Evolutionary conservation across 2,113 vertebrate genomes (phyloP).

Genomic region (Herpetotheres cachinnans): DNA sequence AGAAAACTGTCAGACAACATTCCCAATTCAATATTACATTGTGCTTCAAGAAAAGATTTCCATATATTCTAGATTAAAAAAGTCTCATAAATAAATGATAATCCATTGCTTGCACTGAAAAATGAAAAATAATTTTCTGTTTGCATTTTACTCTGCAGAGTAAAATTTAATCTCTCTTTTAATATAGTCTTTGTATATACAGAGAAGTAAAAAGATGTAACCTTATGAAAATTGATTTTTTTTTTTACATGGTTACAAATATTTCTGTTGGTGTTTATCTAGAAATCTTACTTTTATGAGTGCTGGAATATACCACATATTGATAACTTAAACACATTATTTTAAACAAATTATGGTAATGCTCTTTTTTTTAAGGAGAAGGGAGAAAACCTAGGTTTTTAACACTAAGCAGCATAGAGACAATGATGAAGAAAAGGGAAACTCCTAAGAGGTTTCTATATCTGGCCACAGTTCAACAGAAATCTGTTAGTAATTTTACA

Average conservation of each 20-base stretch:
- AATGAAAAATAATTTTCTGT: slow-evolving; percentile 92
- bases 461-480: not conserved
- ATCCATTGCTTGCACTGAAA: slow-evolving; percentile 85
- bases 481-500: not conserved
- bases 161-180: slow-evolving; percentile 96
- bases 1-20: slow-evolving; percentile 81
- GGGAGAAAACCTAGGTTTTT: not conserved
- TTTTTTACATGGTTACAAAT: slow-evolving; percentile 80
- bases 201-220: slow-evolving; percentile 85
- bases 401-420: not conserved
- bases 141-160: slow-evolving; percentile 89
- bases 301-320: not conserved
- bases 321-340: slow-evolving; percentile 32
- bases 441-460: not conserved
- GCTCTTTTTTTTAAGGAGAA: not conserved
- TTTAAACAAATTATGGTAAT: slow-evolving; percentile 8
- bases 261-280: slow-evolving; percentile 77
- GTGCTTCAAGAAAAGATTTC: slow-evolving; percentile 90
- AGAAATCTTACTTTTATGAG: slow-evolving; percentile 66
- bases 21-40: slow-evolving; percentile 86
- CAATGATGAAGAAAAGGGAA: not conserved
- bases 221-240: slow-evolving; percentile 90
- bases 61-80: slow-evolving; percentile 92
- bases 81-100: slow-evolving; percentile 97
- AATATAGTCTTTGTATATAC: slow-evolving; percentile 88